Evolutionary conservation across 2,797 vertebrate species (phyloP), one percentile per base, ranked within the genome.

Genomic region (Eospalax fontanierii): DNA sequence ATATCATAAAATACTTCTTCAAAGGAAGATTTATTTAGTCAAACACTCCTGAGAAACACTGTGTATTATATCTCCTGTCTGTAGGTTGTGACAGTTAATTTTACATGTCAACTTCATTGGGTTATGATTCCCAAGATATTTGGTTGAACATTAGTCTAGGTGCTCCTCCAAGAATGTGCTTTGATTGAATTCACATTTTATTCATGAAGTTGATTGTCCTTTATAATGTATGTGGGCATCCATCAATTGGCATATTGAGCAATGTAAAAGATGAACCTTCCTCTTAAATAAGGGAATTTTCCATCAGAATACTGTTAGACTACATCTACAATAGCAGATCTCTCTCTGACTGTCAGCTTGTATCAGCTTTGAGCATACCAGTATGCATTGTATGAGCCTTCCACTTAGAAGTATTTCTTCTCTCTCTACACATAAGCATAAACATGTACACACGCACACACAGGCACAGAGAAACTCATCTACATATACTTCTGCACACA

Each of bases 11-110:
- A 71, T 14, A 8, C 30, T 78, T 61, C 19, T 70, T 68, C 57
- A 68, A 66, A 57, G 40, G 74, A 96, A 70, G 40, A 40, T 68
- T 79, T 87, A 28, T 87, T 71, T 85, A 16, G 14, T 50, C 80
- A 35, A 61, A 75, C 9, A 70, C 38, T 4, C 18, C 33, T 71
- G 30, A 22, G 22, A 75, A 79, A 88, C 24, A n/a, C 1, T 75
- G 6, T 1, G 40, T 68, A 24, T 61, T 63, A 28, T 59, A 50
- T 12, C 21, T 76, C 63, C 35, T 2, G 46, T 91, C n/a, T n/a
- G 50, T 24, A 19, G 16, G 10, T 54, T 30, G 18, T 71, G 63
- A 54, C n/a, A 24, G 9, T 43, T 57, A 63, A 68, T 92, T 92
- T 78, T 78, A 35, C 61, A 15, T 80, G 40, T 73, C 57, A 84